Evolutionary conservation across 2,888 invertebrate genomes (phyloP), one percentile per base, ranked within the genome.

Genomic region (Drosophila limbata): DNA sequence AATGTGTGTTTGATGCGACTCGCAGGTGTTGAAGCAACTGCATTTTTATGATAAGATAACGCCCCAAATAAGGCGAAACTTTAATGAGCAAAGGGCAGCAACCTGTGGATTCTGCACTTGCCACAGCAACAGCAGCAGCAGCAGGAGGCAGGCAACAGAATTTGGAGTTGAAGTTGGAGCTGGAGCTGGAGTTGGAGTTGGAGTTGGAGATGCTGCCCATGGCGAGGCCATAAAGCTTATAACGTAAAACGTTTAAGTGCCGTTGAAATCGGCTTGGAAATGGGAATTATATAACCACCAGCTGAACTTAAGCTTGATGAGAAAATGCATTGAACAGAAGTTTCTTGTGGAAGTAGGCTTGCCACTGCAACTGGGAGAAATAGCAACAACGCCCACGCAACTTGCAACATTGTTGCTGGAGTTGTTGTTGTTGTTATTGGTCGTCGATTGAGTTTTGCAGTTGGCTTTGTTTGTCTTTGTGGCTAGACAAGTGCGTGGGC

Each of bases 21-120:
- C 65, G 84, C 84, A 84, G 84, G 84, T 84, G 84, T 84, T 79
- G 85, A 82, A 75, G 83, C 79, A 84, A 84, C 83, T 82, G 88
- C 85, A 85, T 88, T 84, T 82, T 84, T 88, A 84, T 79, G 84
- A 84, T 84, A 84, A 84, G 84, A 84, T 87, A 88, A 77, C 88
- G 77, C 83, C 82, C 83, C 69, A 68, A 78, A 76, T 73, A 77
- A 69, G 79, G 77, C 77, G 70, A 57, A 81, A 71, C 62, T 82
- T 84, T 84, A 84, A 84, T 84, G 88, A 84, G 88, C 75, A 70
- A 69, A 69, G 76, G 83, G 69, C 61, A 51, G 65, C 63, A 63
- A 65, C 64, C 57, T 48, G 70, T 57, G 52, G 67, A 56, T 31
- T 40, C 40, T 56, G 8, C 44, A 60, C 17, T 17, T 47, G 40